Base-by-base conservation (phyloP, 2,113 vertebrate species). In the Callospermophilus lateralis region DNA sequence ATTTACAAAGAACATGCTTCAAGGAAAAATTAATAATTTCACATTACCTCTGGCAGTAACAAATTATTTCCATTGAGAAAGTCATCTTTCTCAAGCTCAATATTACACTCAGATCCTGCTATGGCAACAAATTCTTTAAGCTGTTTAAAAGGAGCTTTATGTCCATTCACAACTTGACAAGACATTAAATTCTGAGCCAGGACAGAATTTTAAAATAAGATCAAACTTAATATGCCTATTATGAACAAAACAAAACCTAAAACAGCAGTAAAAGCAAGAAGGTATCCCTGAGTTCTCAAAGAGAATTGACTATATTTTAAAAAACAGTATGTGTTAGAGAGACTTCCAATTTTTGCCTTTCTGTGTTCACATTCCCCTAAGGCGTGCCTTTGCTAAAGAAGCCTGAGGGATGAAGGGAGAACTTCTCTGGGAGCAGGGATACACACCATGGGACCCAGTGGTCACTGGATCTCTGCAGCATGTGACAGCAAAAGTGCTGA, bases 61-160 rank as follows among this genome's bases (percentile, higher is more conserved):
- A 97, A 94, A 94, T 92, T 93, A 96, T 94, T 96, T 97, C 84
- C 24, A 22, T 45, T 63, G 84, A 96, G 72, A 95, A 96, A 97
- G 87, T 53, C 32, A 94, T 84, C 93, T 93, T 95, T 95, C 83
- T 77, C 28, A 70, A 87, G 51, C 58, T 89, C 22, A 80, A 4
- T 65, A 87, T 90, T 93, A 94, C 48, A 42, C 30, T 95, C 68
- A 95, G 55, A 94, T 84, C 37, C 70, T 91, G 20, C 17, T 92
- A 55, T 55, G 70, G 87, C 67, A 96, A 95, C 51, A 95, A 78
- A 80, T 61, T 51, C 77, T 93, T 94, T 67, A 84, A 76, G 51
- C 7, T 70, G 28, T 94, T 68, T 93, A 74, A 84, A 93, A 87
- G 80, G 24, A 73, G 45, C 11, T 67, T 7, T 22, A 51, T 51